Percentiles rank a stretch among this genome's conserved stretches.
Evolutionary conservation across 2,797 vertebrate species (phyloP).

Genomic region (Enteromius anoplus): DNA sequence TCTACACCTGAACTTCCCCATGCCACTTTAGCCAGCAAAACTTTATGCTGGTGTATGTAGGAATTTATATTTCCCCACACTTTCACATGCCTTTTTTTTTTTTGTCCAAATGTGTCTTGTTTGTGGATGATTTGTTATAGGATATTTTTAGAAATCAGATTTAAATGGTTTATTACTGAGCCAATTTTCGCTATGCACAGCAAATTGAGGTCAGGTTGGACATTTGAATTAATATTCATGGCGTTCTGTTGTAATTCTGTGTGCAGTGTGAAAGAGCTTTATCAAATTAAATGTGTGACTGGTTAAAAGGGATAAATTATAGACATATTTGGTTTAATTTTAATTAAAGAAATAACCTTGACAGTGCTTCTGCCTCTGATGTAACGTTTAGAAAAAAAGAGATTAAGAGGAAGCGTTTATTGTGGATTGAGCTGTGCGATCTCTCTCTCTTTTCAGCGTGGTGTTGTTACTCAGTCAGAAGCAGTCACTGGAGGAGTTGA

Average conservation of each 20-base stretch:
- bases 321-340: background rate
- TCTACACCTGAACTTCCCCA: background rate
- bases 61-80: background rate
- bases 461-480: slow-evolving; percentile 93
- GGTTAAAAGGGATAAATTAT: background rate
- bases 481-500: slow-evolving; percentile 89
- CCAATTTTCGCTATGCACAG: background rate
- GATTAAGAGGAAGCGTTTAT: slow-evolving; percentile 32
- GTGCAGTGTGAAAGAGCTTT: background rate
- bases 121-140: background rate
- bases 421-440: background rate
- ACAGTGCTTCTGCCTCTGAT: background rate
- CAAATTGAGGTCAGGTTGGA: background rate
- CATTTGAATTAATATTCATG: background rate
- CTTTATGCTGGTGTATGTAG: background rate
- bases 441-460: slow-evolving; percentile 73
- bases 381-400: background rate
- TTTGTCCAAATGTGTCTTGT: background rate
- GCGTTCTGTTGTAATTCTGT: background rate
- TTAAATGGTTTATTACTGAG: background rate
- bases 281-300: background rate
- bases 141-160: background rate
- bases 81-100: background rate
- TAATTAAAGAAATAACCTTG: background rate
- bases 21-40: background rate